Evolutionary conservation across 2,888 invertebrate species (phyloP), one percentile per base, ranked within the genome.

Genomic region (Actias luna): DNA sequence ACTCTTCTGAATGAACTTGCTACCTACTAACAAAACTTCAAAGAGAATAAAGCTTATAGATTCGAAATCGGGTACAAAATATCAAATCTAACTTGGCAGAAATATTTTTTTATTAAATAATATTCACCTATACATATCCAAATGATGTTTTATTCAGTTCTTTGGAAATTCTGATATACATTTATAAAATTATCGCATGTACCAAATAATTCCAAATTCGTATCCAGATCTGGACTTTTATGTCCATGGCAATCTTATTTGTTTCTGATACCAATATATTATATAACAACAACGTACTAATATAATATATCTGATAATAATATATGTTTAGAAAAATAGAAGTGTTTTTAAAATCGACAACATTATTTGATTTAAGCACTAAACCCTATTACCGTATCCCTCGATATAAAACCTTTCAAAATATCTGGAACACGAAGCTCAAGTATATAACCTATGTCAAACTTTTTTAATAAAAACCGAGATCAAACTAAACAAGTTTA

Each of bases 381-480:
- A 55, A n/a, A 27, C 29, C 16, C 14, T n/a, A 29, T 29, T 55
- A 55, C 27, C 55, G 29, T n/a, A 29, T 55, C 29, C 55, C 29
- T 3, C 29, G 55, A 55, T 2, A 55, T 29, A 55, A 55, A 55
- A n/a, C 16, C 29, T 55, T 55, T 55, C 55, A 29, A 55, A 14
- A 55, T 27, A 52, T 52, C 27, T 29, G 29, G n/a, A n/a, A 55
- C 55, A 55, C 5, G 52, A 16, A 25, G 16, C 27, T 14, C 52
- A 27, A 3, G 16, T 14, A 52, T 42, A 33, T 22, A 52, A 60
- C 52, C 59, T 64, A 59, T 63, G 58, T 29, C 42, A 57, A 27
- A 39, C 42, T 18, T 60, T 64, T 69, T 68, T 64, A 62, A 61
- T 62, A 62, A 64, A 67, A 63, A 64, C 58, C 25, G 50, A 57